These are phyloP conservation scores for Xyliphius kryptos DNA, from an alignment of 2,113 vertebrate genomes.

Conservation along the genomic window DNA sequence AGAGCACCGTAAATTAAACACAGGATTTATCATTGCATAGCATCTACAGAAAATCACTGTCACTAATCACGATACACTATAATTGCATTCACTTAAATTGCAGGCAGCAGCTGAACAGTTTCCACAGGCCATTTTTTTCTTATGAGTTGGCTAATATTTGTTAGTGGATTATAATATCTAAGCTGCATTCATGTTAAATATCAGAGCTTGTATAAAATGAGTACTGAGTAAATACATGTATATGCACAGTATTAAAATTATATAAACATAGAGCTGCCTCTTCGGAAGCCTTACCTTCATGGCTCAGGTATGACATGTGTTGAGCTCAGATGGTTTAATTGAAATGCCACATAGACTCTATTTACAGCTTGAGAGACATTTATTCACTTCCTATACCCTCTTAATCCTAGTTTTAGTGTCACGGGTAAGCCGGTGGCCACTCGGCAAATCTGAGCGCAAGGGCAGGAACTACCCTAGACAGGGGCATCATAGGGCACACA, in stretches of 20 bases:
- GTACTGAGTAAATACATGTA: too few relatives aligned
- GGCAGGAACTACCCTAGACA: too few relatives aligned
- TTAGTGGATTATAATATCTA: too few relatives aligned
- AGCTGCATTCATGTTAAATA: too few relatives aligned
- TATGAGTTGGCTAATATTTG: too few relatives aligned
- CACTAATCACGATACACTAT: conserved; percentile 20
- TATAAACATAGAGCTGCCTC: neutral
- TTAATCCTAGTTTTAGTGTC: too few relatives aligned
- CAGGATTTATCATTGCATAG: conserved; percentile 19
- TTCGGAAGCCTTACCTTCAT: neutral
- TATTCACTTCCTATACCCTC: too few relatives aligned
- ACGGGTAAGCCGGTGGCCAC: too few relatives aligned
- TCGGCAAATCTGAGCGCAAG: too few relatives aligned
- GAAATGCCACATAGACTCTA: conserved; percentile 17
- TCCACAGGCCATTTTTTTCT: neutral
- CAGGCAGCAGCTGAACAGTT: conserved; percentile 1
- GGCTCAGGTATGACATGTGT: conserved; percentile 1
- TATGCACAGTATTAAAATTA: too few relatives aligned
- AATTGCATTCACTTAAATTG: conserved; percentile 18
- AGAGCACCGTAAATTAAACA: conserved; percentile 12
- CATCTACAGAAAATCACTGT: conserved; percentile 9
- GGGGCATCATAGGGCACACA: too few relatives aligned
- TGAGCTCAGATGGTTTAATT: neutral
- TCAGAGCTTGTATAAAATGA: too few relatives aligned
- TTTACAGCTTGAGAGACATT: conserved; percentile 4